Conservation (phyloP, 2,113 vertebrate species). For the Paramormyrops kingsleyae region DNA sequence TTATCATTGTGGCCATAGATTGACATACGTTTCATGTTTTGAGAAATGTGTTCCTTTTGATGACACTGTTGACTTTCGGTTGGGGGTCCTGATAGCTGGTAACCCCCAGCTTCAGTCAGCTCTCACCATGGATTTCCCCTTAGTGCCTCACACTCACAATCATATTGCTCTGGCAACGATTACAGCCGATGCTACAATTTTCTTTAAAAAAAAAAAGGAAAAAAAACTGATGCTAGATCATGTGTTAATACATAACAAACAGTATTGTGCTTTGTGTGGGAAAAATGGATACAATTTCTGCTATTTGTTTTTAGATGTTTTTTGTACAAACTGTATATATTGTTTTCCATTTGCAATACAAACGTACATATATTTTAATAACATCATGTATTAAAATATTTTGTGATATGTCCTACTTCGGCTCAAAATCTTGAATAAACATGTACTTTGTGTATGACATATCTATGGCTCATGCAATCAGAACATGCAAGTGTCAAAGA, state of each 20-base stretch:
- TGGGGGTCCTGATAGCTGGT: not conserved
- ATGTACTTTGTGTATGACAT: not conserved
- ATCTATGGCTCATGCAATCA: not conserved
- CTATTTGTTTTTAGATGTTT: not conserved
- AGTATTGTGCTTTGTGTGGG: not conserved
- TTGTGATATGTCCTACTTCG: not conserved
- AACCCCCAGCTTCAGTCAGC: not conserved
- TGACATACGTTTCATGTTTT: not conserved
- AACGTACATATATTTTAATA: not conserved
- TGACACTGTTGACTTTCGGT: not conserved
- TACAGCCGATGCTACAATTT: not conserved
- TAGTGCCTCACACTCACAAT: not conserved
- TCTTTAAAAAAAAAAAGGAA: not conserved
- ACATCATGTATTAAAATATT: not conserved
- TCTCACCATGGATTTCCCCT: not conserved
- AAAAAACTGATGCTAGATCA: not conserved
- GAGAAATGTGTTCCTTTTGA: not conserved
- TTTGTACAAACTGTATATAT: not conserved
- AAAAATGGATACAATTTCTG: not conserved
- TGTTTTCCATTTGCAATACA: not conserved
- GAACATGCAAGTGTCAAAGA: not conserved
- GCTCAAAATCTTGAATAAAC: not conserved
- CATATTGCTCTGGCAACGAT: not conserved
- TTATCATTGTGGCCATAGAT: not conserved
- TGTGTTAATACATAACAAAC: not conserved